Conservation (phyloP, 2,888 invertebrate species). For the Zaprionus obscuricornis region DNA sequence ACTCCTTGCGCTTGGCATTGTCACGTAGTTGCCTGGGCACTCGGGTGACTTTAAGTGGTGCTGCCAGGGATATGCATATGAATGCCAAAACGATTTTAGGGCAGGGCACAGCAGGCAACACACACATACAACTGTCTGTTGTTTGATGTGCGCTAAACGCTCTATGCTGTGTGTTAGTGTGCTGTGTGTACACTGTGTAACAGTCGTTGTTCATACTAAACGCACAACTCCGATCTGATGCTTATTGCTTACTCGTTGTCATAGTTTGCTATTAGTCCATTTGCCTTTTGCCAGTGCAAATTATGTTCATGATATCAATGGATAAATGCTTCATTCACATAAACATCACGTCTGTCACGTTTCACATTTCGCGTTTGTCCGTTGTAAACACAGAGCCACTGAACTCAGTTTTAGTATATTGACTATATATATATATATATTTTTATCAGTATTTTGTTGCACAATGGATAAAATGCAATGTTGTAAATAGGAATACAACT, state of each 20-base stretch:
- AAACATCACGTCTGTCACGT: constrained; percentile 77
- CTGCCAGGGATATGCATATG: constrained; percentile 53
- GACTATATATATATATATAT: no score
- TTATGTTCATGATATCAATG: constrained; percentile 34
- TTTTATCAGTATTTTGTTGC: no score
- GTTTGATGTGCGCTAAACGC: no score
- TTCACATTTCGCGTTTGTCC: constrained; percentile 44
- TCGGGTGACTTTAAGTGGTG: constrained; percentile 44
- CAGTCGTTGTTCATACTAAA: constrained; percentile 6
- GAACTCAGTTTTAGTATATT: constrained; percentile 22
- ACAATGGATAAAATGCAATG: no score
- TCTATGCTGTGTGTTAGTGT: no score
- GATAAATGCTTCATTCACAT: constrained; percentile 28
- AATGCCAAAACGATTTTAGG: constrained; percentile 31
- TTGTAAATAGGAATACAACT: no score
- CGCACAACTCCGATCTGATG: constrained; percentile 9
- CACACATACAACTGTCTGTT: constrained; percentile 5
- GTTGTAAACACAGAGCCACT: constrained; percentile 30
- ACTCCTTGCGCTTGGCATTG: constrained; percentile 61
- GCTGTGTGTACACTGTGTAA: no score
- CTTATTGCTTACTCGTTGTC: constrained; percentile 47
- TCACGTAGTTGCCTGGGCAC: constrained; percentile 65
- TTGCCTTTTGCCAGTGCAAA: constrained; percentile 28
- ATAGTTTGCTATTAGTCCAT: constrained; percentile 67
- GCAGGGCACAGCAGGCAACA: not conserved